A percentile compares a stretch with the other conserved stretches of the same genome.
These are phyloP conservation scores for Pandemis corylana DNA, from an alignment of 2,888 invertebrate species.

Conservation along the genomic window DNA sequence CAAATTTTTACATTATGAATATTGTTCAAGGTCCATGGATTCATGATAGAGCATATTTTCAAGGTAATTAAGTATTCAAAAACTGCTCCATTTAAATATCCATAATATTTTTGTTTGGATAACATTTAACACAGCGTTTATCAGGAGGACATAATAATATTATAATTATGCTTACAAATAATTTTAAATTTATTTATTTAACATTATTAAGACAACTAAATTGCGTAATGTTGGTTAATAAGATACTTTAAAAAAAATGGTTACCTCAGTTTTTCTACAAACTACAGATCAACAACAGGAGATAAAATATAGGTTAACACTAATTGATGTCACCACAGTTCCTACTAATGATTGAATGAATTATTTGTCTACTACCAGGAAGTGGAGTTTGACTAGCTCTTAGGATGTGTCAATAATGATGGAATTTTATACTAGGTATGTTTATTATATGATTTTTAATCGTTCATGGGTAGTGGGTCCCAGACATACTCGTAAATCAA, in stretches of 20 bases:
- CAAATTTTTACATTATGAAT: constrained; percentile 11
- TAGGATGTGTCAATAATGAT: constrained; percentile 44
- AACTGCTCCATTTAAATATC: background rate
- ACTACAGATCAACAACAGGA: constrained; percentile 57
- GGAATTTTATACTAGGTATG: constrained; percentile 4
- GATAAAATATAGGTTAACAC: constrained; percentile 49
- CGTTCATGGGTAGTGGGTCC: constrained; percentile 49
- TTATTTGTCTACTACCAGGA: constrained; percentile 47
- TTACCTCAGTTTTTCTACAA: constrained; percentile 27
- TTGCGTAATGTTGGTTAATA: background rate
- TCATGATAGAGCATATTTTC: background rate
- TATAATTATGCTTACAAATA: background rate
- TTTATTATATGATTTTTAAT: constrained; percentile 6
- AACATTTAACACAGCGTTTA: background rate
- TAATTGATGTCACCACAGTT: constrained; percentile 51
- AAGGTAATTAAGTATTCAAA: background rate
- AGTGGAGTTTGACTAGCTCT: constrained; percentile 60
- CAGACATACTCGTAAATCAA: constrained; percentile 55
- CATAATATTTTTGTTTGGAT: background rate
- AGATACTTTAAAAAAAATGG: constrained; percentile 1
- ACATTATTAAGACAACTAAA: background rate
- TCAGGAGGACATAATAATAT: background rate
- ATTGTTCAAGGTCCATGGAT: background rate
- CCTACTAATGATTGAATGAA: constrained; percentile 48
- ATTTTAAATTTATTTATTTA: background rate